phyloP scores from a whole-genome alignment of 2,797 vertebrate species.

The Mormyrus proboscirostris region DNA sequence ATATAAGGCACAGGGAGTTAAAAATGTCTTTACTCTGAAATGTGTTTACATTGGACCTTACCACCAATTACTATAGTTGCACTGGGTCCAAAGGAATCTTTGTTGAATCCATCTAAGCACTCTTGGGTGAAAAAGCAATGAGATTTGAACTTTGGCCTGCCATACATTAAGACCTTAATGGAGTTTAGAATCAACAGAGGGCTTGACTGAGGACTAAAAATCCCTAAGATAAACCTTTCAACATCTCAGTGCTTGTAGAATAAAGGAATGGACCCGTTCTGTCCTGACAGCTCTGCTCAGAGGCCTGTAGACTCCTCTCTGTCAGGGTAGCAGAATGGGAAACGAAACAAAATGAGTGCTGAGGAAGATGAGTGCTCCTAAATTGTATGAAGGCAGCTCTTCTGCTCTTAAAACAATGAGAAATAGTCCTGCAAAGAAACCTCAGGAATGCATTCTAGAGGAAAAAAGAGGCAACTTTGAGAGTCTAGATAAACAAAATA shows the following conservation, averaged over 20 bases:
- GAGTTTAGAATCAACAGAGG: constrained; percentile 37
- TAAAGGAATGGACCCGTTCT: constrained; percentile 31
- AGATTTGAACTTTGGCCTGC: constrained; percentile 33
- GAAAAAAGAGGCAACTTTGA: not conserved
- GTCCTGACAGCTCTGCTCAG: constrained; percentile 30
- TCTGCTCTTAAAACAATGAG: not conserved
- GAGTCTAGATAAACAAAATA: not conserved
- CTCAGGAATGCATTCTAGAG: not conserved
- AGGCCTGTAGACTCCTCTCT: constrained; percentile 40
- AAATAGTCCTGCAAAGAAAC: not conserved
- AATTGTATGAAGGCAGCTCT: constrained; percentile 13
- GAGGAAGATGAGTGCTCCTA: constrained; percentile 25
- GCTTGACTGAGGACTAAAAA: constrained; percentile 28
- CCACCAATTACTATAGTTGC: not conserved
- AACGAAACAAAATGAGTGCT: constrained; percentile 16
- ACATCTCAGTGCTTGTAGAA: constrained; percentile 12
- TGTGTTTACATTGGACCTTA: constrained; percentile 9
- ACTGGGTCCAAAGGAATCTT: not conserved
- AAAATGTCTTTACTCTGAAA: constrained; percentile 4
- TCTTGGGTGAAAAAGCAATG: constrained; percentile 15
- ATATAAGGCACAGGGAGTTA: not conserved
- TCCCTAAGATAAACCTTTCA: constrained; percentile 29
- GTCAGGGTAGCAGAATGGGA: constrained; percentile 32
- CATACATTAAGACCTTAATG: constrained; percentile 45
- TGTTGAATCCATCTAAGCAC: constrained; percentile 3